Evolutionary conservation across 2,888 invertebrate genomes (phyloP).

Genomic region (Clivina fossor): DNA sequence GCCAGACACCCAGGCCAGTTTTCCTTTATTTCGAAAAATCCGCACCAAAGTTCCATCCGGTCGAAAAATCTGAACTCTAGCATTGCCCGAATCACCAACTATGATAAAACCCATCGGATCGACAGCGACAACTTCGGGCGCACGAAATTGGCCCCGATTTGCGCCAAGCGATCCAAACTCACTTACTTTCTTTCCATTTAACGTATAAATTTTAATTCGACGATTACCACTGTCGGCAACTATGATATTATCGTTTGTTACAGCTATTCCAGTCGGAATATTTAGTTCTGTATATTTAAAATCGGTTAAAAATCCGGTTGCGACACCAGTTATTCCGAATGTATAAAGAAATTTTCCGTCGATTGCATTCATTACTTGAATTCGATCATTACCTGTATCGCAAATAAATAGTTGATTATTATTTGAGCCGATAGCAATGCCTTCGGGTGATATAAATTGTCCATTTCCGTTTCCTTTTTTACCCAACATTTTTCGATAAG

Average conservation of each 20-base stretch:
- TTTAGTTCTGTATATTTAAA: constrained; percentile 62
- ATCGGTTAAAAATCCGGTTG: constrained; percentile 36
- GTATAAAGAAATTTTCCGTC: constrained; percentile 63
- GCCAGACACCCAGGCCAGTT: constrained; percentile 72
- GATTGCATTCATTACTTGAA: constrained; percentile 60
- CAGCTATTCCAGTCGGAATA: constrained; percentile 70
- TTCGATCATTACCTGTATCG: constrained; percentile 77
- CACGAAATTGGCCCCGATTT: constrained; percentile 69
- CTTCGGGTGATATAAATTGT: constrained; percentile 72
- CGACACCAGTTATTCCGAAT: constrained; percentile 60
- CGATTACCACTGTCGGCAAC: constrained; percentile 75
- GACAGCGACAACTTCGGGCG: constrained; percentile 72
- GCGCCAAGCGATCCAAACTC: constrained; percentile 70
- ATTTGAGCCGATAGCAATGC: constrained; percentile 61
- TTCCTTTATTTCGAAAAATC: constrained; percentile 62
- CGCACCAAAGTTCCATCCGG: constrained; percentile 68
- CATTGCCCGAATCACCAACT: constrained; percentile 79
- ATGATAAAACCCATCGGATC: constrained; percentile 74
- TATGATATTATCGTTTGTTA: constrained; percentile 56
- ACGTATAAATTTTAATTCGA: constrained; percentile 63
- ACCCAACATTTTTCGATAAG: constrained; percentile 62
- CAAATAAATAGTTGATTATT: constrained; percentile 70
- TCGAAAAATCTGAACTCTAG: constrained; percentile 73
- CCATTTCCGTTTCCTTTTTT: constrained; percentile 65
- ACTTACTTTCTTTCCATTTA: constrained; percentile 58